phyloP scores from a whole-genome alignment of 2,113 vertebrate genomes.

The Saccopteryx leptura region DNA sequence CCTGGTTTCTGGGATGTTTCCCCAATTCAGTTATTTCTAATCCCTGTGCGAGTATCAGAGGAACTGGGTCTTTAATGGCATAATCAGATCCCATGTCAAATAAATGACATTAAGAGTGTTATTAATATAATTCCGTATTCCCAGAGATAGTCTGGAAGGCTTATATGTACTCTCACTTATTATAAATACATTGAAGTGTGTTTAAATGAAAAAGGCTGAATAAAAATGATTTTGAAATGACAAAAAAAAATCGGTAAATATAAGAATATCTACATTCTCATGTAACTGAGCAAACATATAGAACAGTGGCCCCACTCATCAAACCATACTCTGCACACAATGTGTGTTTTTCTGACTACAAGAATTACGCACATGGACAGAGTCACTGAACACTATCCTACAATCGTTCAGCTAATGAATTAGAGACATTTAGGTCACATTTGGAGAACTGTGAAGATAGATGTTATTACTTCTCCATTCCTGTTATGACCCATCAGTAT shows the following conservation, averaged over 20 bases:
- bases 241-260: slow-evolving; percentile 53
- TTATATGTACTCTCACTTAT: slow-evolving; percentile 83
- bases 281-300: slow-evolving; percentile 50
- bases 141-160: slow-evolving; percentile 84
- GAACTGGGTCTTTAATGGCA: slow-evolving; percentile 81
- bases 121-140: slow-evolving; percentile 82
- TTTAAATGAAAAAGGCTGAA: slow-evolving; percentile 75
- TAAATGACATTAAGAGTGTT: slow-evolving; percentile 83
- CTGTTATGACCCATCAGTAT: not conserved
- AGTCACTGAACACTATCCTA: not conserved
- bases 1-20: slow-evolving; percentile 83
- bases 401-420: not conserved
- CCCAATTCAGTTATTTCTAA: slow-evolving; percentile 83
- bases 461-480: not conserved
- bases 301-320: not conserved
- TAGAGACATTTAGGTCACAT: not conserved
- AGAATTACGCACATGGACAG: not conserved
- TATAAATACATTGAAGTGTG: slow-evolving; percentile 78
- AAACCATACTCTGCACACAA: not conserved
- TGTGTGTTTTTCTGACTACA: not conserved
- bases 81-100: slow-evolving; percentile 85
- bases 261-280: slow-evolving; percentile 60
- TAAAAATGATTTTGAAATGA: slow-evolving; percentile 75
- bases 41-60: slow-evolving; percentile 82
- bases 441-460: not conserved